A percentile compares a stretch with the other conserved stretches of the same genome.
Conservation (phyloP, 2,797 vertebrate genomes). For the Cercopithecus diana region DNA sequence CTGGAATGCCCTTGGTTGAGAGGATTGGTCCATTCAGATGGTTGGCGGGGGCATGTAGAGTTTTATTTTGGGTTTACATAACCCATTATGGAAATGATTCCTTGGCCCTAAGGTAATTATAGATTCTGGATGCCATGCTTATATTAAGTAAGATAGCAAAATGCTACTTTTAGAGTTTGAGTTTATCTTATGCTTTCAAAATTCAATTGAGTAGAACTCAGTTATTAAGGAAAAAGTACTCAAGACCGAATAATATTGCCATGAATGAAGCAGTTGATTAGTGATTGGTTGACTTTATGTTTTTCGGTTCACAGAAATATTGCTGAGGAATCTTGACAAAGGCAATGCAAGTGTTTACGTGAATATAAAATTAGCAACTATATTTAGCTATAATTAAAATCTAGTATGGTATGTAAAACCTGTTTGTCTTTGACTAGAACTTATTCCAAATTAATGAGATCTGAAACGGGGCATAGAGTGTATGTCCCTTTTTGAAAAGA, state of each 20-base stretch:
- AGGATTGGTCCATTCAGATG: neutral
- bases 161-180: slow-evolving; percentile 26
- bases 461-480: slow-evolving; percentile 7
- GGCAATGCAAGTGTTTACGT: slow-evolving; percentile 63
- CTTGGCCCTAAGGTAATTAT: slow-evolving; percentile 29
- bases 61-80: neutral
- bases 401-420: slow-evolving; percentile 40
- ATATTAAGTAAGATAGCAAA: slow-evolving; percentile 23
- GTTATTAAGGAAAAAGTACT: slow-evolving; percentile 51
- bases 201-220: slow-evolving; percentile 24
- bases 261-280: slow-evolving; percentile 56
- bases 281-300: slow-evolving; percentile 48
- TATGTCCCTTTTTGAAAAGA: neutral
- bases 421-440: slow-evolving; percentile 52
- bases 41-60: neutral
- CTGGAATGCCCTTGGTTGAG: neutral
- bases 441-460: slow-evolving; percentile 61
- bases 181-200: neutral
- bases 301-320: slow-evolving; percentile 31
- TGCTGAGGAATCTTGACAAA: slow-evolving; percentile 34
- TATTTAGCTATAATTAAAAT: slow-evolving; percentile 67
- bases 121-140: neutral
- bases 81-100: neutral
- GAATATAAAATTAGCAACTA: slow-evolving; percentile 60
- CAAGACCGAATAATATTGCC: slow-evolving; percentile 36